Conservation (phyloP, 2,113 vertebrate genomes). For the Phrynosoma platyrhinos region DNA sequence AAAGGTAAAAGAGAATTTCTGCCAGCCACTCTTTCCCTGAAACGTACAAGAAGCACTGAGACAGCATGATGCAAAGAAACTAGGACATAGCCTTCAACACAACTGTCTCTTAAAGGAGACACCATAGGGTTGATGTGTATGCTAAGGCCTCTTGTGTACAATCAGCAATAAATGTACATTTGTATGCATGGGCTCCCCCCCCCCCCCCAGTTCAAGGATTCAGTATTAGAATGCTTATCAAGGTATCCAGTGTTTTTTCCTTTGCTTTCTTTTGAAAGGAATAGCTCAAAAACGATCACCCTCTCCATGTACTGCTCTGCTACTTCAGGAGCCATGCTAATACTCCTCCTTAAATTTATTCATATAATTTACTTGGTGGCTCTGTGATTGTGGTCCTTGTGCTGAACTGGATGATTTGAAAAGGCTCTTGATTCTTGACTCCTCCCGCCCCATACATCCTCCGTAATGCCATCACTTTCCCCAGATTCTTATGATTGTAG, state of each 20-base stretch:
- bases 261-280: not conserved
- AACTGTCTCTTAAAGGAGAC: not conserved
- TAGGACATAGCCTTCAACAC: constrained; percentile 2
- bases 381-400: not conserved
- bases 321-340: not conserved
- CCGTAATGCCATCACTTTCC: too few relatives aligned
- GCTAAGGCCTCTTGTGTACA: not conserved
- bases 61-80: not conserved
- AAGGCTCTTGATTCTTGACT: not conserved
- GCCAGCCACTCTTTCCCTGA: not conserved
- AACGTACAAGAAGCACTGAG: not conserved
- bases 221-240: not conserved
- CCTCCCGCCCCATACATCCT: not conserved
- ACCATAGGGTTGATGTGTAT: not conserved
- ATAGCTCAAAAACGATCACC: not conserved
- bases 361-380: not conserved
- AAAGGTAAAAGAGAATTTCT: constrained; percentile 10
- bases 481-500: not conserved
- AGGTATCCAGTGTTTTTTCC: too few relatives aligned
- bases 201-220: too few relatives aligned
- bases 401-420: not conserved
- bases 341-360: not conserved
- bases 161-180: not conserved
- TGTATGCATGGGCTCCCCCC: not conserved
- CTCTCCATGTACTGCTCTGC: not conserved